Percentiles rank a stretch among this genome's conserved stretches.
Evolutionary conservation across 2,113 vertebrate species (phyloP).

Genomic region (Gulo gulo): DNA sequence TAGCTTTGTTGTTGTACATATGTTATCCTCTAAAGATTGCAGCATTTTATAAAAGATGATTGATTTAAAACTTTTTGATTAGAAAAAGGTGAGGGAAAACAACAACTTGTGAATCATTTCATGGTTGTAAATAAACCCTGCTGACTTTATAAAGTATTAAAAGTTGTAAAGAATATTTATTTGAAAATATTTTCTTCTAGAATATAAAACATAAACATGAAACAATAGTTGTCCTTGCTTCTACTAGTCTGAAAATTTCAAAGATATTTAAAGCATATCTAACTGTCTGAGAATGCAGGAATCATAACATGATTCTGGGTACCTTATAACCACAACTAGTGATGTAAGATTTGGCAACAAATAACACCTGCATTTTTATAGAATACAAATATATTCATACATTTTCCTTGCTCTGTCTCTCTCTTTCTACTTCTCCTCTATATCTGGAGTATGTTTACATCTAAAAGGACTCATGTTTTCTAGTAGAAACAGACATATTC

Average conservation of each 20-base stretch:
- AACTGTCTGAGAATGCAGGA: slow-evolving; percentile 68
- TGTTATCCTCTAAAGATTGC: background rate
- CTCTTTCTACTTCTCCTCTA: background rate
- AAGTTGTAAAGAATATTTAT: background rate
- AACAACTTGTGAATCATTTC: background rate
- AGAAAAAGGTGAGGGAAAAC: background rate
- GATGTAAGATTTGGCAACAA: slow-evolving; percentile 54
- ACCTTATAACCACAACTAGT: slow-evolving; percentile 19
- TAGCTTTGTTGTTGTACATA: background rate
- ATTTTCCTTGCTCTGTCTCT: background rate
- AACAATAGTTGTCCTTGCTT: slow-evolving; percentile 33
- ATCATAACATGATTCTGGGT: slow-evolving; percentile 13
- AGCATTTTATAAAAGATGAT: background rate
- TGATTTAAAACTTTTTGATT: background rate
- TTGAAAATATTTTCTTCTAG: background rate
- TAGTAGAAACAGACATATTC: background rate
- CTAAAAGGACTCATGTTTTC: background rate
- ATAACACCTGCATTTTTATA: slow-evolving; percentile 16
- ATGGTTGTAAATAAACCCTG: background rate
- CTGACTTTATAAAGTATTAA: background rate
- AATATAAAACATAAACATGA: slow-evolving; percentile 31
- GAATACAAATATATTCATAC: background rate
- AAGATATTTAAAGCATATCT: slow-evolving; percentile 36
- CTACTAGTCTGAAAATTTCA: background rate
- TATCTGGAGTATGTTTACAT: background rate